Conservation (phyloP, 2,888 invertebrate genomes). For the Synanthedon myopaeformis region DNA sequence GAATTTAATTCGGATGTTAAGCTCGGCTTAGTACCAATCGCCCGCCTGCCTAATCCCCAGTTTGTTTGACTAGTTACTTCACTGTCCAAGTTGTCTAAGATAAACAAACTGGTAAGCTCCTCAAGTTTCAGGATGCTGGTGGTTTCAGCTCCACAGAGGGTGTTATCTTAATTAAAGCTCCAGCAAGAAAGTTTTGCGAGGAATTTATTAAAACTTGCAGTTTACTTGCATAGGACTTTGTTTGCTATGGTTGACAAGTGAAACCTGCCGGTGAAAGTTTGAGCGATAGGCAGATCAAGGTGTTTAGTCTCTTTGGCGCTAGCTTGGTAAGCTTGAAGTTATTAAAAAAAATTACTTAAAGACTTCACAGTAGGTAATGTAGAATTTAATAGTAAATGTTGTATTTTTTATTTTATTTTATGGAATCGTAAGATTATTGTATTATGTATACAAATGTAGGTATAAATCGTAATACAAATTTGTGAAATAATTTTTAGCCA, state of each 20-base stretch:
- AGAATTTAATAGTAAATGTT: no score
- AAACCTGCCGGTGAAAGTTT: neutral
- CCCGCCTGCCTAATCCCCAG: conserved; percentile 18
- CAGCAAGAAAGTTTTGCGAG: conserved; percentile 32
- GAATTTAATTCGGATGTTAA: conserved; percentile 50
- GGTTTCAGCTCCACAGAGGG: conserved; percentile 27
- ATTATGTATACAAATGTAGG: no score
- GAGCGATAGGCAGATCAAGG: neutral
- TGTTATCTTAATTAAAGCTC: conserved; percentile 55
- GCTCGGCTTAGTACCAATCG: conserved; percentile 25
- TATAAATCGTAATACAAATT: no score
- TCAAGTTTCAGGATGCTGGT: conserved; percentile 21
- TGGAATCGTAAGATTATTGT: no score
- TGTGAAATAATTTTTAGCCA: no score
- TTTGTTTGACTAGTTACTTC: conserved; percentile 56
- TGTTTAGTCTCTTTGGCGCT: neutral
- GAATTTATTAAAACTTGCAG: conserved; percentile 41
- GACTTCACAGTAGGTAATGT: neutral
- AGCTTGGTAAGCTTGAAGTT: neutral
- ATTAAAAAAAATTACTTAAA: neutral
- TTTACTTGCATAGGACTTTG: conserved; percentile 7
- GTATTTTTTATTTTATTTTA: no score
- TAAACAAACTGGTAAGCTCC: conserved; percentile 55
- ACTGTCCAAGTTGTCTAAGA: conserved; percentile 56
- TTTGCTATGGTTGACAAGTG: neutral